phyloP scores from a whole-genome alignment of 2,797 vertebrate species.

The Coregonus sp. region DNA sequence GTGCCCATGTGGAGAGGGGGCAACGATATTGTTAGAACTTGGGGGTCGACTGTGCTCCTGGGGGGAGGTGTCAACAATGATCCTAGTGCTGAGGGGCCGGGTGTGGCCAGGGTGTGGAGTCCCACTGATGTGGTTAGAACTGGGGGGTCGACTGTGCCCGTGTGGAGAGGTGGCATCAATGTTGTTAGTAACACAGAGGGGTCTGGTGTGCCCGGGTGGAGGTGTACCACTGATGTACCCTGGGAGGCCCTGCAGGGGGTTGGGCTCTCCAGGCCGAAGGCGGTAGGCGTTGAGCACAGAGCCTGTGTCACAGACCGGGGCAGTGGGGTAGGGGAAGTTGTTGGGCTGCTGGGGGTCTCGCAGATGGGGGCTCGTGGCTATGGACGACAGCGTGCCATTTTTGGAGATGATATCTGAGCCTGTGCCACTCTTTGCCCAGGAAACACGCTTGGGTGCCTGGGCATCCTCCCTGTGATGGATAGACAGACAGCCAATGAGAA shows the following conservation, averaged over 20 bases:
- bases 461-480: conserved; percentile 86
- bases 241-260: conserved; percentile 74
- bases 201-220: conserved; percentile 1
- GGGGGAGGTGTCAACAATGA: neutral
- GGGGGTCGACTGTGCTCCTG: neutral
- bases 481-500: neutral
- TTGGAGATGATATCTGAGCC: conserved; percentile 87
- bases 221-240: conserved; percentile 70
- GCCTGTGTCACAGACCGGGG: conserved; percentile 70
- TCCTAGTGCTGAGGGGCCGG: neutral
- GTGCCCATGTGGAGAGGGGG: neutral
- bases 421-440: conserved; percentile 84
- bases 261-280: conserved; percentile 67
- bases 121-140: neutral
- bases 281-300: conserved; percentile 81
- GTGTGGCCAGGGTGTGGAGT: neutral
- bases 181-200: neutral
- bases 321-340: conserved; percentile 71
- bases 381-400: conserved; percentile 90
- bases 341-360: conserved; percentile 64
- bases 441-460: conserved; percentile 85
- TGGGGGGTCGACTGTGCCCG: neutral
- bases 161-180: neutral
- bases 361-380: conserved; percentile 77
- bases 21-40: neutral